phyloP scores from a whole-genome alignment of 2,888 invertebrate genomes.

The Zootermopsis nevadensis region DNA sequence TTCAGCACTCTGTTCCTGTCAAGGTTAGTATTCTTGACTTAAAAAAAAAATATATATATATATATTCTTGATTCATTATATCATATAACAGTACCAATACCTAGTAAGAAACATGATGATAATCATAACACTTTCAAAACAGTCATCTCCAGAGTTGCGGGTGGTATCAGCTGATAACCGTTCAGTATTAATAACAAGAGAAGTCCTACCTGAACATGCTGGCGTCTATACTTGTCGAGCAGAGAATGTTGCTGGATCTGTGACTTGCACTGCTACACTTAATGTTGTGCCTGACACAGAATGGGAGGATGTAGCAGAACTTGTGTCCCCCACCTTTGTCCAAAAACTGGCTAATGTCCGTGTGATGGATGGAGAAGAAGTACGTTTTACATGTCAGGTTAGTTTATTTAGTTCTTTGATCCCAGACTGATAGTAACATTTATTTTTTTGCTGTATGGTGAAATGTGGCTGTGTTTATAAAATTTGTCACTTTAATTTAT shows the following conservation, averaged over 20 bases:
- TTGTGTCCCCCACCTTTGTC: conserved; percentile 81
- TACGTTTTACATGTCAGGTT: conserved; percentile 75
- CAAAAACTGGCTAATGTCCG: conserved; percentile 77
- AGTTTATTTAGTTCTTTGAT: not conserved
- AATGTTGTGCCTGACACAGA: conserved; percentile 69
- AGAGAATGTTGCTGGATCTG: conserved; percentile 89
- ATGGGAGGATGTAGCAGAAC: conserved; percentile 65
- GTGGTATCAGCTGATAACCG: conserved; percentile 80
- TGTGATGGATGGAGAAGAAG: conserved; percentile 92
- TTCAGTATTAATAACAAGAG: conserved; percentile 82
- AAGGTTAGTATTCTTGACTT: conserved; percentile 60
- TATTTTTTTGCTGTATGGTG: too few species aligned
- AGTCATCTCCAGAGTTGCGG: conserved; percentile 75
- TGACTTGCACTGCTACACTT: conserved; percentile 84
- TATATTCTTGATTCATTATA: too few species aligned
- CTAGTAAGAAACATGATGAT: not conserved
- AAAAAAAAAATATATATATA: too few species aligned
- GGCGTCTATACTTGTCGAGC: conserved; percentile 89
- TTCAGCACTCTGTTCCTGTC: conserved; percentile 78
- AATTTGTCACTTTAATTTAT: not conserved
- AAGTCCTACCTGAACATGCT: conserved; percentile 74
- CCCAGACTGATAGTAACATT: too few species aligned
- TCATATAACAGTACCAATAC: too few species aligned
- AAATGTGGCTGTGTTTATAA: too few species aligned
- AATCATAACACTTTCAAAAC: conserved; percentile 26